Evolutionary conservation across 2,113 vertebrate species (phyloP), one percentile per base, ranked within the genome.

Genomic region (Rhinolophus sinicus): DNA sequence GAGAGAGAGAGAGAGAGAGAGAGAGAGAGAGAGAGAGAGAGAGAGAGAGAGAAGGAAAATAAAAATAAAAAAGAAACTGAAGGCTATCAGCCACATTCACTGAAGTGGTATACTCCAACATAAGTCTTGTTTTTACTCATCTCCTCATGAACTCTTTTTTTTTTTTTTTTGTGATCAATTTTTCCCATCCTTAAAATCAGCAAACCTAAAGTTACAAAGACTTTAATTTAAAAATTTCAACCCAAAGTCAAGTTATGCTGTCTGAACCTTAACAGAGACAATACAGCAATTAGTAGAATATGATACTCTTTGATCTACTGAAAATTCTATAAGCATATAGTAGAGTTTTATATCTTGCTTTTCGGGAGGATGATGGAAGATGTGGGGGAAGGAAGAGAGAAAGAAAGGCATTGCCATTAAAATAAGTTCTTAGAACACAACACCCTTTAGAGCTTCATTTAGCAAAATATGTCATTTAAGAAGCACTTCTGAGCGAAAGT

Each of bases 391-490:
- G 10, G 21, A 19, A 30, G 11, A 75, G 19, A 83, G 10, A 40
- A 18, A 85, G n/a, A 44, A 70, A 70, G 21, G 6, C 5, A 80
- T 15, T 33, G 3, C 2, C 82, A 89, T 90, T 97, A 62, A 93
- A 94, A 86, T 44, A 83, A 70, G 8, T 84, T 97, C 72, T 58
- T 81, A 81, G 82, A 93, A 96, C 35, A 93, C 65, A 96, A 3
- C 69, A 93, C 81, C 56, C 64, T 87, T 88, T 56, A 96, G 73
- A 84, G 75, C 47, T 89, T 95, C 89, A 93, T 95, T 97, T 97
- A 90, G 83, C 73, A 97, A 97, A 97, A 96, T 83, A 78, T 60
- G 86, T 97, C 82, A 90, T 93, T 95, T 97, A 73, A 75, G 73
- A 89, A 96, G 81, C 35, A 70, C 82, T 90, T 95, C 73, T 87